phyloP scores from a whole-genome alignment of 92 coral and sea anemone species.

The Siderastrea radians region DNA sequence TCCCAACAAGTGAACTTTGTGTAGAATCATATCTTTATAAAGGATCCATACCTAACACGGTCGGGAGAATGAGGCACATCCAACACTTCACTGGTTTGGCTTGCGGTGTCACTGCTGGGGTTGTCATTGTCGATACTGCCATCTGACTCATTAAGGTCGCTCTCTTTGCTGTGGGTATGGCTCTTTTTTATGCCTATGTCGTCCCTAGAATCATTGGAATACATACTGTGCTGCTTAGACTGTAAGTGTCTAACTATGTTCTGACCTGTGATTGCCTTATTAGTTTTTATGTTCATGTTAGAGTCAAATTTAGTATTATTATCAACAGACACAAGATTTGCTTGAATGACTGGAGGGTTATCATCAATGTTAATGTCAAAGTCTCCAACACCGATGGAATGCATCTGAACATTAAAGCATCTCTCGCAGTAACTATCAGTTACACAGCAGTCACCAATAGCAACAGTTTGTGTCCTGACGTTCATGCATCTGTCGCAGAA shows the following conservation, averaged over 20 bases:
- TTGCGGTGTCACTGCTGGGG: constrained; percentile 89
- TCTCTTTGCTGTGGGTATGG: constrained; percentile 35
- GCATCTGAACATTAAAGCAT: constrained; percentile 84
- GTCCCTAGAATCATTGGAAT: constrained; percentile 16
- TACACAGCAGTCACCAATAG: constrained; percentile 94
- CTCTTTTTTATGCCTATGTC: constrained; percentile 14
- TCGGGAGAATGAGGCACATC: constrained; percentile 64
- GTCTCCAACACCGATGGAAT: constrained; percentile 90
- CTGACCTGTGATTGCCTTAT: not conserved
- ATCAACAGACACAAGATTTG: constrained; percentile 34
- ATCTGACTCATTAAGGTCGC: constrained; percentile 77
- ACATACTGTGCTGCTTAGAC: constrained; percentile 28
- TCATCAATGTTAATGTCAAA: constrained; percentile 54
- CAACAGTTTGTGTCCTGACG: constrained; percentile 75
- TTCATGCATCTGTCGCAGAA: constrained; percentile 81
- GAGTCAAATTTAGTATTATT: constrained; percentile 61
- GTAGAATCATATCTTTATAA: constrained; percentile 32
- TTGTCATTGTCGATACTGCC: constrained; percentile 90
- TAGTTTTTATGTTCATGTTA: constrained; percentile 37
- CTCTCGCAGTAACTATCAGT: constrained; percentile 94
- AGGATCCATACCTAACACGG: constrained; percentile 82
- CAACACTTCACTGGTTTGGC: constrained; percentile 84
- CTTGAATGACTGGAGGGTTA: constrained; percentile 26
- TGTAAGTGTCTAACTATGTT: constrained; percentile 23
- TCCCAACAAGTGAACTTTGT: not conserved